phyloP scores from a whole-genome alignment of 2,888 invertebrate species.

The Oligia strigilis region DNA sequence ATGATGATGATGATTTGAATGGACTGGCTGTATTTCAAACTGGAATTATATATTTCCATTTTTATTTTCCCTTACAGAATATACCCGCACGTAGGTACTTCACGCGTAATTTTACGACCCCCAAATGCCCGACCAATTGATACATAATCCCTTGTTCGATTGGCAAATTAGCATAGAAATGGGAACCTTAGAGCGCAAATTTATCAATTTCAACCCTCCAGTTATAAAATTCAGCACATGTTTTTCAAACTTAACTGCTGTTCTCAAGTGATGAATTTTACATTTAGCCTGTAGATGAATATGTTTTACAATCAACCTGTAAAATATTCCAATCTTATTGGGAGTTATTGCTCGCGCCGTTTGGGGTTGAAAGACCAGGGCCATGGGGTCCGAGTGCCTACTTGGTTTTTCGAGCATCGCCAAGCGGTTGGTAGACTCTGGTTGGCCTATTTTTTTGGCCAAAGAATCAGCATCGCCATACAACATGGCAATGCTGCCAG shows the following conservation, averaged over 20 bases:
- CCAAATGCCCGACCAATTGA: conserved; percentile 27
- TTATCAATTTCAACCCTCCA: conserved; percentile 13
- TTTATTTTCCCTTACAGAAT: not conserved
- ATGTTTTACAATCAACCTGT: not conserved
- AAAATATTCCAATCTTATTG: too few relatives aligned
- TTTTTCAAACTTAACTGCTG: conserved; percentile 13
- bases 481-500: too few relatives aligned
- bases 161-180: conserved; percentile 55
- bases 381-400: not conserved
- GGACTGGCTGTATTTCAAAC: not conserved
- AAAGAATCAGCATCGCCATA: not conserved
- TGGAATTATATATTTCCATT: not conserved
- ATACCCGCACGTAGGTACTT: not conserved
- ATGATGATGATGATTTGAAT: not conserved
- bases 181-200: conserved; percentile 28
- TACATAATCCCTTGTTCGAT: conserved; percentile 39
- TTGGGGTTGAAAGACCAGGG: too few relatives aligned
- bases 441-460: not conserved
- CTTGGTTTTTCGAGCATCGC: not conserved
- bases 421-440: not conserved
- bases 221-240: conserved; percentile 27
- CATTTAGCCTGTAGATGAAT: not conserved
- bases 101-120: not conserved
- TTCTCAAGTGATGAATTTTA: not conserved
- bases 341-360: too few relatives aligned